These are phyloP conservation scores for Subanguina moxae DNA, from an alignment of 1,140 invertebrate species.

Conservation along the genomic window DNA sequence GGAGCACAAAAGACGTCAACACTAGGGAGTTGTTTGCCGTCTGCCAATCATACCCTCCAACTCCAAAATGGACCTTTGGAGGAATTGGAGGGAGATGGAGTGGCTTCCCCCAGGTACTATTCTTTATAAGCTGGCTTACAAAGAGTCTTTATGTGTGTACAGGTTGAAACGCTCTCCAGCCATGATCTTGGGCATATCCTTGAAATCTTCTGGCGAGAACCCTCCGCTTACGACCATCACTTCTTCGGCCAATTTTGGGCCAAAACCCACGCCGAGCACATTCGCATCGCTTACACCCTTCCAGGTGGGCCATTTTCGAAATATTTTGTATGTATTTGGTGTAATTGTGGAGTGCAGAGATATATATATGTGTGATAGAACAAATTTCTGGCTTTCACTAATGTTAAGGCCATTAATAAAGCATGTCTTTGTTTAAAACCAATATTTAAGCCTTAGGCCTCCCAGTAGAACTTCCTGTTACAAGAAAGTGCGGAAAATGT, in stretches of 20 bases:
- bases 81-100: slow-evolving; percentile 13
- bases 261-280: no score
- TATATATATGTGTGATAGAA: no score
- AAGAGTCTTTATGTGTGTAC: slow-evolving; percentile 3
- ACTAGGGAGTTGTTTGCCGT: slow-evolving; percentile 17
- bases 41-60: slow-evolving; percentile 19
- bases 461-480: no score
- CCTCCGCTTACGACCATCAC: neutral
- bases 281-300: no score
- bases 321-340: no score
- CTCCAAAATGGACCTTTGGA: slow-evolving; percentile 4
- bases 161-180: slow-evolving; percentile 58
- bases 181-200: slow-evolving; percentile 45
- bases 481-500: no score
- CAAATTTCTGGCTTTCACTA: no score
- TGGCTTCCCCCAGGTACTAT: slow-evolving; percentile 14
- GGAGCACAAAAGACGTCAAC: neutral
- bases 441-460: no score
- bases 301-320: no score
- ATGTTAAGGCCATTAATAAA: no score
- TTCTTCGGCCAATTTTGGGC: neutral
- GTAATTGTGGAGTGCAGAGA: no score
- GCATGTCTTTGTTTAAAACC: no score
- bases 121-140: neutral
- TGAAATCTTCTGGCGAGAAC: neutral